Evolutionary conservation across 2,113 vertebrate species (phyloP).

Genomic region (Crotalus horridus): DNA sequence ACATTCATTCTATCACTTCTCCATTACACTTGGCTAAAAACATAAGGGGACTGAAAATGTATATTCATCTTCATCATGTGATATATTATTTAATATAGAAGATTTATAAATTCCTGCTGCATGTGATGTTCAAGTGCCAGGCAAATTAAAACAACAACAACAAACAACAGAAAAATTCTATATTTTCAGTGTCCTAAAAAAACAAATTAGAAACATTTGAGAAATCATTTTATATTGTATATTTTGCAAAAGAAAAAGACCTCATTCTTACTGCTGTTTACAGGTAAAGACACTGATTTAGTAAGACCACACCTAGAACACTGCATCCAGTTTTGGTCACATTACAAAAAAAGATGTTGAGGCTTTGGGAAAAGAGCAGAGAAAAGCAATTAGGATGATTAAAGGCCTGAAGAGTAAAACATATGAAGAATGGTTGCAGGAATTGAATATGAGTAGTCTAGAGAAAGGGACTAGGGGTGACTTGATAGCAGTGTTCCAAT

Average conservation of each 20-base stretch:
- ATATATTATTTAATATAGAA: neutral
- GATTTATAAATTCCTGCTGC: fast-evolving
- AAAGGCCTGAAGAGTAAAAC: neutral
- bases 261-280: neutral
- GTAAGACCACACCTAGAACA: neutral
- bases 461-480: neutral
- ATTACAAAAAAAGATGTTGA: neutral
- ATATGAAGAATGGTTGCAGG: neutral
- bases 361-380: neutral
- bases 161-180: neutral
- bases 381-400: neutral
- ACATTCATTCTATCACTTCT: neutral
- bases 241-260: neutral
- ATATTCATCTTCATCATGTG: neutral
- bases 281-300: neutral
- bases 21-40: neutral
- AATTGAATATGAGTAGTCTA: neutral
- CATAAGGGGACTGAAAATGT: neutral
- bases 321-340: neutral
- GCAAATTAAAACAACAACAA: neutral
- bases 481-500: neutral
- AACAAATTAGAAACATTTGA: neutral
- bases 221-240: neutral
- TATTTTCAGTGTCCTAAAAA: neutral
- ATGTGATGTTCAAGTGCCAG: neutral